Evolutionary conservation across 1,140 invertebrate species (phyloP).

Genomic region (Andricus grossulariae): DNA sequence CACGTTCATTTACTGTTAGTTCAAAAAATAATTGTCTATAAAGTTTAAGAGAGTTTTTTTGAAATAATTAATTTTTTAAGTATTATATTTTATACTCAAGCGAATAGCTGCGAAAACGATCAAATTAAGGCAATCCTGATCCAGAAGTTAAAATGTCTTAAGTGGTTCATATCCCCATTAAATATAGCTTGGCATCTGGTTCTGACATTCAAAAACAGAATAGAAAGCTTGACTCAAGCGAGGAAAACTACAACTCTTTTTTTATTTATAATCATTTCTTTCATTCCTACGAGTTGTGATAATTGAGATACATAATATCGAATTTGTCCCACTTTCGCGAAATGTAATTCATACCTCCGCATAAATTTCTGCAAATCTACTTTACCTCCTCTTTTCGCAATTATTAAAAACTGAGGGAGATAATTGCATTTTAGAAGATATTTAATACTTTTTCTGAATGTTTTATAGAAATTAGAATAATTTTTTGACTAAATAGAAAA

Average conservation of each 20-base stretch:
- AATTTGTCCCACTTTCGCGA: slow-evolving; percentile 6
- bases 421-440: neutral
- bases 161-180: neutral
- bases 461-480: no score
- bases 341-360: neutral
- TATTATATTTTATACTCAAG: no score
- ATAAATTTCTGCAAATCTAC: neutral
- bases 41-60: no score
- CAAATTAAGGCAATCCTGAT: no score
- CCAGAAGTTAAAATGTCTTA: neutral
- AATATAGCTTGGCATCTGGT: neutral
- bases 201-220: neutral
- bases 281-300: neutral
- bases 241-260: neutral
- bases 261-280: neutral
- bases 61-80: no score
- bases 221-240: neutral
- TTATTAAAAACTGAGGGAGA: neutral
- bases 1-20: no score
- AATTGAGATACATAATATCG: slow-evolving; percentile 5
- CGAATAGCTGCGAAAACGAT: no score
- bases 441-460: no score
- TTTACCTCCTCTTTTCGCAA: neutral
- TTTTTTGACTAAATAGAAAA: no score
- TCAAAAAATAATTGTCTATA: no score